Conservation (phyloP, 1,140 invertebrate species). For the Batillaria attramentaria region DNA sequence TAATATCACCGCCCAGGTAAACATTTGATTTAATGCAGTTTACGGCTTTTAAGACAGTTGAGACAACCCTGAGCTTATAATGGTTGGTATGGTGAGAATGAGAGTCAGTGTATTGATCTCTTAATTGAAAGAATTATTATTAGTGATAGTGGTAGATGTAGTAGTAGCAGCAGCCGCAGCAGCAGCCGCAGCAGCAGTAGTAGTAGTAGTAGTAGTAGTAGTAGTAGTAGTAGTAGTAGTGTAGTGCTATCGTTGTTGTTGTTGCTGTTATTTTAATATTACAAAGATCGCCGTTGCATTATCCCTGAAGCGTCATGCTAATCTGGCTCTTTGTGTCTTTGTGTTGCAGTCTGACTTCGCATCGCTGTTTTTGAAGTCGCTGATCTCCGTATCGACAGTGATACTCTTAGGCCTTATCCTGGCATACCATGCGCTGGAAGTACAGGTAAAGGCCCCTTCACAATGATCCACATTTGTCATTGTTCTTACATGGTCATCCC, state of each 20-base stretch:
- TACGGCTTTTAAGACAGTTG: too few relatives aligned
- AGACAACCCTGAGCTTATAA: too few relatives aligned
- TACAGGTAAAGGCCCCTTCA: constrained; percentile 84
- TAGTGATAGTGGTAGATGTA: too few relatives aligned
- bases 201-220: neutral
- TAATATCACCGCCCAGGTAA: neutral
- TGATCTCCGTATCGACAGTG: constrained; percentile 98
- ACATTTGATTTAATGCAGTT: neutral
- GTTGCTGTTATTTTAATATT: neutral
- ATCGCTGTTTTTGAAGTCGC: constrained; percentile 96
- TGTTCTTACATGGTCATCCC: too few relatives aligned
- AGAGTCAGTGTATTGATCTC: too few relatives aligned
- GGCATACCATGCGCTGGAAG: constrained; percentile 99
- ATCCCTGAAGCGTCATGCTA: neutral
- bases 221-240: neutral
- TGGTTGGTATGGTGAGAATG: too few relatives aligned
- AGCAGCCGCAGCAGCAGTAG: neutral
- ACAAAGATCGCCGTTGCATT: neutral
- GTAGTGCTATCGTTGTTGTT: neutral
- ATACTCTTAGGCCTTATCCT: constrained; percentile 98
- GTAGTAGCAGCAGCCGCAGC: neutral
- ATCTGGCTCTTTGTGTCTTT: neutral
- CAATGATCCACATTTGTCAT: too few relatives aligned
- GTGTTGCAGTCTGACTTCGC: constrained; percentile 92
- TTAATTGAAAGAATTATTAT: too few relatives aligned